phyloP scores from a whole-genome alignment of 1,140 invertebrate species.

The Hylyphantes graminicola region DNA sequence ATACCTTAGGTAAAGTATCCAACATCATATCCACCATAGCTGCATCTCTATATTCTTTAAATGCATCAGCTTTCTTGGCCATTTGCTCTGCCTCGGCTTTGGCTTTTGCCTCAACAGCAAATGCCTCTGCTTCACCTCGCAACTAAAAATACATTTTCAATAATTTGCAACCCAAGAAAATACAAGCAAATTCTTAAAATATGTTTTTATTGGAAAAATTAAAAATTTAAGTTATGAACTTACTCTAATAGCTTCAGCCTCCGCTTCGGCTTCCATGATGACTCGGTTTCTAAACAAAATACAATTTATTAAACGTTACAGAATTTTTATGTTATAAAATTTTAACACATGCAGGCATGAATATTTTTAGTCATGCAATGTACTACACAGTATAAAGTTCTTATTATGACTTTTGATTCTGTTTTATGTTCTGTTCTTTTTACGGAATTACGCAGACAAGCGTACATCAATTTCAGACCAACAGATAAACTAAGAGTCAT shows the following conservation, averaged over 20 bases:
- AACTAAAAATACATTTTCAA: slow-evolving; percentile 51
- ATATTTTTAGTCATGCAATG: too few relatives aligned
- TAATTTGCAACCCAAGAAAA: background rate
- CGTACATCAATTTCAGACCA: too few relatives aligned
- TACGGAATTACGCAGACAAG: too few relatives aligned
- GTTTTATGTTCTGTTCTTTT: too few relatives aligned
- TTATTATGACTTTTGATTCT: too few relatives aligned
- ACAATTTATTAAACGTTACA: background rate
- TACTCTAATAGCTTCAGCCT: slow-evolving; percentile 85
- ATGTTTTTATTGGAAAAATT: background rate
- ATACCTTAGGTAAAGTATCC: slow-evolving; percentile 91
- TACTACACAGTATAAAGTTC: too few relatives aligned
- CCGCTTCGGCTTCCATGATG: slow-evolving; percentile 91
- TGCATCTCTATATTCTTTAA: slow-evolving; percentile 94
- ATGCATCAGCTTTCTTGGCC: slow-evolving; percentile 95
- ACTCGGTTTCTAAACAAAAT: slow-evolving; percentile 68
- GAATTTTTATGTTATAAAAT: too few relatives aligned
- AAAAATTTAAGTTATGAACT: slow-evolving; percentile 3
- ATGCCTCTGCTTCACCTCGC: slow-evolving; percentile 89
- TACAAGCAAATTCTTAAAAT: background rate
- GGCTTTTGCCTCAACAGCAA: slow-evolving; percentile 91
- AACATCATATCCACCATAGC: slow-evolving; percentile 98
- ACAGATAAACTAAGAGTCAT: too few relatives aligned
- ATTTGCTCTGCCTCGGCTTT: slow-evolving; percentile 96
- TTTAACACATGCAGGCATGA: too few relatives aligned